These are phyloP conservation scores for Globia sparganii DNA, from an alignment of 2,888 invertebrate species.

Conservation along the genomic window DNA sequence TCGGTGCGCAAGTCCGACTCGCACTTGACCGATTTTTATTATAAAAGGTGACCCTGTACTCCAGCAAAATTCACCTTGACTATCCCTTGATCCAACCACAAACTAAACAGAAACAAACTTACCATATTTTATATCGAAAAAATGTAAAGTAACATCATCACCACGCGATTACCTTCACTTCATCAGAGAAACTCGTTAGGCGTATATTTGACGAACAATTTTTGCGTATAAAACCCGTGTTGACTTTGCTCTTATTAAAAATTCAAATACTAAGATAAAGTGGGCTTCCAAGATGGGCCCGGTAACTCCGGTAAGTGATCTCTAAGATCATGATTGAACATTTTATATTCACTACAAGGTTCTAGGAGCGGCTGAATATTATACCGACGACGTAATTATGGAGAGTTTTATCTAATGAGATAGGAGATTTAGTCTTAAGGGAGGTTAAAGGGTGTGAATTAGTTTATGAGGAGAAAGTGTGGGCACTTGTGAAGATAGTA, in stretches of 20 bases:
- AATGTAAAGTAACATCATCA: conserved; percentile 71
- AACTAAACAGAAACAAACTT: conserved; percentile 43
- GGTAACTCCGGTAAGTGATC: conserved; percentile 75
- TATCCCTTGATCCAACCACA: background rate
- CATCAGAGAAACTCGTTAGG: conserved; percentile 68
- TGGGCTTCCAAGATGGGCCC: conserved; percentile 65
- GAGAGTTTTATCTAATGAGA: conserved; percentile 45
- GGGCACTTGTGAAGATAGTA: background rate
- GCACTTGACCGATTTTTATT: too few relatives aligned
- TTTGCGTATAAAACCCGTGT: conserved; percentile 68
- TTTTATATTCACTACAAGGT: conserved; percentile 80
- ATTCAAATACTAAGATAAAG: conserved; percentile 76
- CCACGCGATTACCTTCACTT: conserved; percentile 66
- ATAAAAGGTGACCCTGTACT: background rate
- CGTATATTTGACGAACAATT: conserved; percentile 73
- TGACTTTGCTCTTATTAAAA: conserved; percentile 76
- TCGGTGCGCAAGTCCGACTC: too few relatives aligned
- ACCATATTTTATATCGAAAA: conserved; percentile 61
- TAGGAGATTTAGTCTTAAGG: conserved; percentile 46
- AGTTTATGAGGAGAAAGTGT: conserved; percentile 20
- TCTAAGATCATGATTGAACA: conserved; percentile 81
- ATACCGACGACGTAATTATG: conserved; percentile 53
- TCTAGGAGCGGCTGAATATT: conserved; percentile 44
- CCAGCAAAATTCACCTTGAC: background rate
- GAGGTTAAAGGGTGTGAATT: conserved; percentile 42